Evolutionary conservation across 2,113 vertebrate species (phyloP), one percentile per base, ranked within the genome.

Genomic region (Perognathus longimembris): DNA sequence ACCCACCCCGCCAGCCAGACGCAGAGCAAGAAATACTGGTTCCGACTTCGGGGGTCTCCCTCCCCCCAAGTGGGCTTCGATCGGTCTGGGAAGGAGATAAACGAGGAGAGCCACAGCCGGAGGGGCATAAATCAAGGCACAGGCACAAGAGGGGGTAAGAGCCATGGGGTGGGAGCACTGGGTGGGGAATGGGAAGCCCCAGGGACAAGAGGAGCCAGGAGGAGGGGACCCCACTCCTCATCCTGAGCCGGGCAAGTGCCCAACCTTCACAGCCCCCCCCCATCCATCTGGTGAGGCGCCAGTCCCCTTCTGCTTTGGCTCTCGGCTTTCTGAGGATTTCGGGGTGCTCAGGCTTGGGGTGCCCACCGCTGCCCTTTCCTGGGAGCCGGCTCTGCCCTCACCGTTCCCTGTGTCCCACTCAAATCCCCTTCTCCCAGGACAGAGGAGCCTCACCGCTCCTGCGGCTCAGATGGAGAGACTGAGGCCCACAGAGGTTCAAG

Each of bases 11-110:
- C 91, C 94, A 97, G 97, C 97, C 97, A 97, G 98, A 95, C 96
- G 97, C 97, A 97, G 96, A 96, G 96, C 97, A 97, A 98, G 98
- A 98, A 98, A 98, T 98, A 97, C 96, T 94, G 97, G 50, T 54
- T 96, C 94, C 22, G 95, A 96, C 97, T 96, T 96, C 93, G 87
- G 67, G 92, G 97, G 93, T 88, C 42, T 0, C n/a, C 94, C 90
- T 88, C n/a, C 96, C 79, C 83, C 95, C 36, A 40, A 7, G n/a
- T 36, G 0, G 71, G 79, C 94, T 98, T 98, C 96, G 97, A 98
- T 97, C 96, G 69, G 75, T 86, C 88, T 54, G 91, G 91, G 94
- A 97, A 96, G 96, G 92, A 97, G 98, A 98, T 97, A 97, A 97
- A 97, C 61, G 74, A 89, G 81, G 93, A 97, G 97, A 98, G 97